A percentile compares a stretch with the other conserved stretches of the same genome.
Evolutionary conservation across 2,888 invertebrate species (phyloP).

Genomic region (Drosophila meridionalis): DNA sequence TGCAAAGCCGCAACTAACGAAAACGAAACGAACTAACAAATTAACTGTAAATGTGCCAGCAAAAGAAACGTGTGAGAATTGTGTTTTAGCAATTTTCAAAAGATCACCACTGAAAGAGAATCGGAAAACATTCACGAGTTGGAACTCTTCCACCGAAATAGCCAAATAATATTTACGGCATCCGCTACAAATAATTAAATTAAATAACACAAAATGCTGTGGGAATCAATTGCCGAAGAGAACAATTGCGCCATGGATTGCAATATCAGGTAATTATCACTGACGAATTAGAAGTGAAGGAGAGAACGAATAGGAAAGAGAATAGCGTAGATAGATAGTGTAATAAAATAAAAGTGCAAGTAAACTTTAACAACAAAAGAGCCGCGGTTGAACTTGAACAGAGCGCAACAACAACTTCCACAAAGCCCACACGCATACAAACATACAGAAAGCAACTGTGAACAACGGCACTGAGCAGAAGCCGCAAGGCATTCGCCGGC

Average conservation of each 20-base stretch:
- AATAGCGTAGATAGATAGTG: conserved; percentile 11
- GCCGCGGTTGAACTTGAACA: conserved; percentile 57
- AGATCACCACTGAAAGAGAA: conserved; percentile 17
- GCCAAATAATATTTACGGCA: conserved; percentile 29
- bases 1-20: conserved; percentile 35
- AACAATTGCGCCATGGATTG: conserved; percentile 83
- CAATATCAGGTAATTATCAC: conserved; percentile 83
- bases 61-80: conserved; percentile 63
- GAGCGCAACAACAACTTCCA: conserved; percentile 26
- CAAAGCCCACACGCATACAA: conserved; percentile 16
- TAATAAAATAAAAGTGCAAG: conserved; percentile 62
- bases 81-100: conserved; percentile 82
- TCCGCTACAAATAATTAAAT: conserved; percentile 10
- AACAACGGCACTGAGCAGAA: conserved; percentile 49
- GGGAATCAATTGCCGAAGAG: conserved; percentile 84
- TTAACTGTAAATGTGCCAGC: conserved; percentile 61
- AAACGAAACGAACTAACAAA: conserved; percentile 37
- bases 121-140: conserved; percentile 25
- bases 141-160: conserved; percentile 14
- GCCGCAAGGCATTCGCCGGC: conserved; percentile 32
- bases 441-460: conserved; percentile 42
- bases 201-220: conserved; percentile 81
- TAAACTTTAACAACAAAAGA: conserved; percentile 36
- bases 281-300: conserved; percentile 22
- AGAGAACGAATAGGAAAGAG: conserved; percentile 8